phyloP scores from a whole-genome alignment of 1,140 invertebrate species.

The Camponotus pennsylvanicus region DNA sequence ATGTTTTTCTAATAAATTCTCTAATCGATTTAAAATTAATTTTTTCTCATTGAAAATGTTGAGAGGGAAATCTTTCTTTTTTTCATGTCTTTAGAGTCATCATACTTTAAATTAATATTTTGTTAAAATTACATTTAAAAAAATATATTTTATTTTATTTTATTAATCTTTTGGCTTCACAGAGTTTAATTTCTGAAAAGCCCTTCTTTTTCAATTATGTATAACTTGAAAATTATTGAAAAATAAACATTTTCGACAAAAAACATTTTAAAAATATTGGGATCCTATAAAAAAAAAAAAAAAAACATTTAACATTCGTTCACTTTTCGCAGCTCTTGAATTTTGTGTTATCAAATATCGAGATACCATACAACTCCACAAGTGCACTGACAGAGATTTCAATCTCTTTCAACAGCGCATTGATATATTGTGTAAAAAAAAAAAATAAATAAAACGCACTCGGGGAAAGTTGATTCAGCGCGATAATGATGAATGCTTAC shows the following conservation, averaged over 20 bases:
- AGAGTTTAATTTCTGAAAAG: no score
- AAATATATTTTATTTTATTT: no score
- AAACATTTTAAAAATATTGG: neutral
- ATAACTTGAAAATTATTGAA: no score
- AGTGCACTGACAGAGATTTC: neutral
- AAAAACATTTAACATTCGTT: neutral
- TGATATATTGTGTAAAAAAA: conserved; percentile 38
- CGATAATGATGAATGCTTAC: conserved; percentile 5
- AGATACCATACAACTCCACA: neutral
- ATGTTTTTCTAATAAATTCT: no score
- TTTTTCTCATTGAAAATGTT: no score
- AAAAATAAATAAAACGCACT: neutral
- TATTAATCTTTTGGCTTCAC: no score
- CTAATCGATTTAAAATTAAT: no score
- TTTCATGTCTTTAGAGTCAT: no score
- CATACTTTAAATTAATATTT: no score
- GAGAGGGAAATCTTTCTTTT: no score
- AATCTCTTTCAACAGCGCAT: neutral
- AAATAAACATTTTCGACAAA: neutral
- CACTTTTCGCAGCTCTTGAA: neutral
- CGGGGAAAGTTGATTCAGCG: conserved; percentile 49
- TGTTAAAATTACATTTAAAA: no score
- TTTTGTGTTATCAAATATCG: neutral
- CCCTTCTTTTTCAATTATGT: no score
- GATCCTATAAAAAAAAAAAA: neutral